Base-by-base conservation (phyloP, 2,888 invertebrate species). In the Epicampocera succincta region DNA sequence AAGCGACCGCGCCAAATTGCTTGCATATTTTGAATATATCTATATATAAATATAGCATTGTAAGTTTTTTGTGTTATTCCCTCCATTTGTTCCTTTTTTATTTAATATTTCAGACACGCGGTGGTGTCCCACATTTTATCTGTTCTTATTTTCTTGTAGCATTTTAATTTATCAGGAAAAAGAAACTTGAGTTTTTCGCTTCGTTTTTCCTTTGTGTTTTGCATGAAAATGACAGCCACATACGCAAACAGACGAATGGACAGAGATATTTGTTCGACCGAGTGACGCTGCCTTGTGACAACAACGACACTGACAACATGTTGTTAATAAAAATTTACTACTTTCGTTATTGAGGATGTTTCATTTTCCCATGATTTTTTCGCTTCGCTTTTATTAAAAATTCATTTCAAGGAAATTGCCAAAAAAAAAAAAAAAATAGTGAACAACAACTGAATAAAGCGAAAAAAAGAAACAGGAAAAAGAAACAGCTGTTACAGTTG, bases 301-400 rank as follows among this genome's bases (percentile, higher is more conserved):
- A 74, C 56, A 48, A 75, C 74, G 46, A 77, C 68, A 75, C 13
- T 60, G 58, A 58, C 71, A 77, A 71, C 71, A 77, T 71, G 63
- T 65, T 77, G 77, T 71, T 77, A 71, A 77, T 65, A 71, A 71
- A 77, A 71, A 44, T 71, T 56, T 77, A 68, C 77, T 58, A 72
- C 77, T 58, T 71, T 29, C 38, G 21, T 33, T 65, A 71, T 65
- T 48, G 61, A 73, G 73, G 61, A 73, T 73, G 54, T 65, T 58
- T 40, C 48, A 25, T 75, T 75, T 74, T 48, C 9, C 40, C 9
- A 33, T 4, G 25, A 25, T 0, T 52, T 15, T 42, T 17, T 1
- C 25, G 17, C 12, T 25, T 40, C n/a, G 1, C 46, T 33, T 17
- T 40, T 66, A 9, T 29, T 44, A n/a, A 56, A 63, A 74, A 48